A percentile compares a stretch with the other conserved stretches of the same genome.
phyloP scores from a whole-genome alignment of 1,140 invertebrate genomes.

The Orchesella cincta region DNA sequence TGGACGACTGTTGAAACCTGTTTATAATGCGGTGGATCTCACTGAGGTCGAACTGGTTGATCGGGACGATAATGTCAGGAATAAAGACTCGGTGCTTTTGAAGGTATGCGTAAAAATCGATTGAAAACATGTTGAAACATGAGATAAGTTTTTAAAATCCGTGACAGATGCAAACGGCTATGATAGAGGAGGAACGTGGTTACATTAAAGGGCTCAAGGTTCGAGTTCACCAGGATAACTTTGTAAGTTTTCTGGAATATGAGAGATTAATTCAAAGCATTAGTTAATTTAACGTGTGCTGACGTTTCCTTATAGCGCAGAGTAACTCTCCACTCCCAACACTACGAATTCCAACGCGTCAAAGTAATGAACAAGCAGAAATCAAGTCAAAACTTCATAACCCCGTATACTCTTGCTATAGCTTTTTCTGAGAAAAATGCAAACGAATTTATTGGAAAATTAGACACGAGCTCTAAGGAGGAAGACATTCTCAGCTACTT shows the following conservation, averaged over 20 bases:
- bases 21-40: slow-evolving; percentile 90
- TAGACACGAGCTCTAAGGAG: slow-evolving; percentile 61
- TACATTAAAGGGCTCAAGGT: slow-evolving; percentile 75
- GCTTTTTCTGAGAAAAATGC: slow-evolving; percentile 82
- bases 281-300: too few relatives aligned
- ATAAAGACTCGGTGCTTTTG: slow-evolving; percentile 73
- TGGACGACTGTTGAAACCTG: slow-evolving; percentile 81
- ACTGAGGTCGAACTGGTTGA: slow-evolving; percentile 90
- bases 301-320: slow-evolving; percentile 78
- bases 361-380: slow-evolving; percentile 79
- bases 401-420: slow-evolving; percentile 85
- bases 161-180: slow-evolving; percentile 78
- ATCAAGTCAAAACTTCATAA: too few relatives aligned
- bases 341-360: slow-evolving; percentile 88
- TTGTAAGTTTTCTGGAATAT: slow-evolving; percentile 66
- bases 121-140: too few relatives aligned
- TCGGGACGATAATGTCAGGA: slow-evolving; percentile 68
- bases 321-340: slow-evolving; percentile 72
- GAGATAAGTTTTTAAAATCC: neutral
- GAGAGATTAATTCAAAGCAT: neutral
- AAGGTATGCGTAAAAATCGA: slow-evolving; percentile 64
- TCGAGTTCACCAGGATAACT: slow-evolving; percentile 86
- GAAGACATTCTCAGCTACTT: slow-evolving; percentile 27
- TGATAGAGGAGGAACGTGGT: slow-evolving; percentile 86
- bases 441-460: slow-evolving; percentile 79